phyloP scores from a whole-genome alignment of 2,888 invertebrate species.

The Camponotus fellah region DNA sequence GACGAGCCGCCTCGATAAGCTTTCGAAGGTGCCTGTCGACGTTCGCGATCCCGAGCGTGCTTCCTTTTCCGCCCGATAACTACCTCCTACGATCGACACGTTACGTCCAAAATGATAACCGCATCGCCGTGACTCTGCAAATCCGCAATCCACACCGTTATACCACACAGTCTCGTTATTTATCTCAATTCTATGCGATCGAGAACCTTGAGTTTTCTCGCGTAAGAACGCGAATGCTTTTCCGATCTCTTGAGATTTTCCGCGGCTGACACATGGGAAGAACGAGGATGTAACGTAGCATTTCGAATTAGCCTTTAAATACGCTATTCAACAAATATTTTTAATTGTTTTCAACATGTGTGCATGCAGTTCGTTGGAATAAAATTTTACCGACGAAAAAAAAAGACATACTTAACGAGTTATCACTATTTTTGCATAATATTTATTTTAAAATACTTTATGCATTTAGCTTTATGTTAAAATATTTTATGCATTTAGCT shows the following conservation, averaged over 20 bases:
- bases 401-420: background rate
- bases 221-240: slow-evolving; percentile 48
- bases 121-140: slow-evolving; percentile 3
- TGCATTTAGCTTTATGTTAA: background rate
- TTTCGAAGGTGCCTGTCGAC: slow-evolving; percentile 67
- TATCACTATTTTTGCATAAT: background rate
- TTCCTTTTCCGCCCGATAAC: slow-evolving; percentile 58
- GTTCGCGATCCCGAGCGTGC: slow-evolving; percentile 63
- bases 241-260: slow-evolving; percentile 22
- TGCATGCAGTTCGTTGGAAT: background rate
- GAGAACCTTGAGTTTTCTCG: slow-evolving; percentile 4
- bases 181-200: slow-evolving; percentile 10
- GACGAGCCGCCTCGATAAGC: slow-evolving; percentile 62
- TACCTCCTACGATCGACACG: slow-evolving; percentile 66
- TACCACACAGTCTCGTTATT: background rate
- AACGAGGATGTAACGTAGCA: slow-evolving; percentile 61
- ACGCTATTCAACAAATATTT: background rate
- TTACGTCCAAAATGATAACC: slow-evolving; percentile 42
- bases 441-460: background rate
- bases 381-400: background rate
- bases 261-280: slow-evolving; percentile 36
- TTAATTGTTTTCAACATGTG: background rate
- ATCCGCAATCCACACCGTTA: background rate
- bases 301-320: slow-evolving; percentile 18
- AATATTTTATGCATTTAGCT: background rate